These are phyloP conservation scores for Pseudocheirus occidentalis DNA, from an alignment of 2,797 vertebrate genomes.

Conservation along the genomic window DNA sequence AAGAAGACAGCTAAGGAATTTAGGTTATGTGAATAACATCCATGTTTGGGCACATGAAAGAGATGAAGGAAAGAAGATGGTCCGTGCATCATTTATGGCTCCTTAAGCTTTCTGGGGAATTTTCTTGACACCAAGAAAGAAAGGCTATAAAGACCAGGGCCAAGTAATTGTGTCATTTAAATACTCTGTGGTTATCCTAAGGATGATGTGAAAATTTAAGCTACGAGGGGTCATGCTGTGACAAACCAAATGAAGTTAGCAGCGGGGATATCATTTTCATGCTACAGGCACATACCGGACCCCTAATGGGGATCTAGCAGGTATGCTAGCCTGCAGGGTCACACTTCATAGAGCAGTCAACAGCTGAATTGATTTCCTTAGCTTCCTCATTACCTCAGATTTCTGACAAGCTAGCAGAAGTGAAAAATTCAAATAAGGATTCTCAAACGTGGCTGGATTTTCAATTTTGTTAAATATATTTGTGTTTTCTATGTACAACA, in stretches of 20 bases:
- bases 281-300: not conserved
- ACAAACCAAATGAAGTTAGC: conserved; percentile 50
- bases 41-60: not conserved
- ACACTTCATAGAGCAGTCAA: conserved; percentile 43
- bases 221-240: not conserved
- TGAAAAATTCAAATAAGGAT: conserved; percentile 45
- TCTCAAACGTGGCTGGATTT: conserved; percentile 4
- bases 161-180: not conserved
- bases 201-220: conserved; percentile 41
- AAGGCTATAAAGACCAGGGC: not conserved
- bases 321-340: conserved; percentile 1
- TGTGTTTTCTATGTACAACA: not conserved
- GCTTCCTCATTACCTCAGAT: conserved; percentile 49
- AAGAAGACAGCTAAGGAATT: not conserved
- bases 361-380: conserved; percentile 45
- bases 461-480: not conserved
- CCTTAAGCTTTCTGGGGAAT: not conserved
- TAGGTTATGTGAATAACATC: not conserved
- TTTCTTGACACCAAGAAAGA: conserved; percentile 7
- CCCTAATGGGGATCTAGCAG: conserved; percentile 49
- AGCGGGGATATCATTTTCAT: conserved; percentile 26
- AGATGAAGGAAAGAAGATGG: not conserved
- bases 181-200: not conserved
- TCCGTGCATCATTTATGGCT: rapidly evolving
- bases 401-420: conserved; percentile 53